These are phyloP conservation scores for Caenorhabditis imperialis DNA, from an alignment of 2,888 invertebrate species.

Conservation along the genomic window DNA sequence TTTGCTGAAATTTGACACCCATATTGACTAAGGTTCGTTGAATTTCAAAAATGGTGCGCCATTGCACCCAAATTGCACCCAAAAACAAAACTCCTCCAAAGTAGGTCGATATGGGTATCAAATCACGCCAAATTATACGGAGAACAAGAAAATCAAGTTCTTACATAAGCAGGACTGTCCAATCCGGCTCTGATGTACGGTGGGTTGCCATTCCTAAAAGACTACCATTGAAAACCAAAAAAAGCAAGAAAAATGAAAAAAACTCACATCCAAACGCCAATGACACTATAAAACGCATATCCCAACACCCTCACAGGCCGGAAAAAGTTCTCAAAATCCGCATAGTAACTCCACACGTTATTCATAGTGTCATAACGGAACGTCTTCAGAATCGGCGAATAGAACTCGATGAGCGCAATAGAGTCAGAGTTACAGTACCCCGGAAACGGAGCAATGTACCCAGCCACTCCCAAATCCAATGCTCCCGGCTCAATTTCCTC, in stretches of 20 bases:
- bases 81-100: no score
- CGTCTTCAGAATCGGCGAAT: conserved; percentile 10
- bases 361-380: conserved; percentile 26
- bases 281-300: conserved; percentile 15
- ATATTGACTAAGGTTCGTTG: no score
- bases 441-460: conserved; percentile 26
- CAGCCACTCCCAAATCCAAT: conserved; percentile 14
- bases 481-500: neutral
- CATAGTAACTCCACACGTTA: conserved; percentile 18
- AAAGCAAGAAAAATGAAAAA: neutral
- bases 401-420: conserved; percentile 27
- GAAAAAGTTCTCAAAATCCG: conserved; percentile 8
- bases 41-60: no score
- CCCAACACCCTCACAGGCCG: conserved; percentile 29
- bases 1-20: no score
- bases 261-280: conserved; percentile 28
- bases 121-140: no score
- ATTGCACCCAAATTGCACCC: no score
- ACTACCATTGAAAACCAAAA: neutral
- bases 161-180: conserved; percentile 9
- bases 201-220: conserved; percentile 12
- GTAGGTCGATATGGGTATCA: no score
- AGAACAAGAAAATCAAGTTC: no score
- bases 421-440: conserved; percentile 27
- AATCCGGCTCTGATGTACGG: conserved; percentile 20